Conservation (phyloP, 2,797 vertebrate species). For the Oreonectes daqikongensis region DNA sequence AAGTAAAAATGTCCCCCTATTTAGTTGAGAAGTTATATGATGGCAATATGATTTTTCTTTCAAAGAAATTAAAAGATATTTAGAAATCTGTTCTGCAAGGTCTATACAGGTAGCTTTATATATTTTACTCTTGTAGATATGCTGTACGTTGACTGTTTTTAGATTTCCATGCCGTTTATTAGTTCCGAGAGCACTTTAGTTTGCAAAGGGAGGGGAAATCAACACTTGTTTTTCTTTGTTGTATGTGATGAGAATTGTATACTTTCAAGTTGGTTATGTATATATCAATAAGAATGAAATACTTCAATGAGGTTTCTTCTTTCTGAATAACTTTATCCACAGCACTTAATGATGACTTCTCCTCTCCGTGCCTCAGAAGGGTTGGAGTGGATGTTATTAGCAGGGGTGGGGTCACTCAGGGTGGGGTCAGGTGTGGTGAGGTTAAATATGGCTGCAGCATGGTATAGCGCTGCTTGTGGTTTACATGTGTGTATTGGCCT, state of each 20-base stretch:
- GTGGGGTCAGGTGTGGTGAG: constrained; percentile 6
- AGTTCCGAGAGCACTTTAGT: constrained; percentile 69
- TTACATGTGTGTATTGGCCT: background rate
- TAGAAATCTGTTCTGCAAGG: background rate
- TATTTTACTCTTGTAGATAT: background rate
- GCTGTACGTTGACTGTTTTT: background rate
- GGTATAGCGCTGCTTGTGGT: background rate
- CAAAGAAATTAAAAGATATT: background rate
- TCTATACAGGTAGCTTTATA: constrained; percentile 9
- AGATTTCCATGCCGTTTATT: background rate
- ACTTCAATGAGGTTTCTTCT: constrained; percentile 10
- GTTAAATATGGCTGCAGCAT: constrained; percentile 6
- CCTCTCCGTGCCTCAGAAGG: background rate
- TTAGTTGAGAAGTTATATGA: background rate
- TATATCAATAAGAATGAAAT: background rate
- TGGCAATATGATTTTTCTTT: background rate
- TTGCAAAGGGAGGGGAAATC: background rate
- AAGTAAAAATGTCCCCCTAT: constrained; percentile 25
- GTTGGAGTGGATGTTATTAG: constrained; percentile 12
- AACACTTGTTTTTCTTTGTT: background rate
- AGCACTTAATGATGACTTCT: background rate
- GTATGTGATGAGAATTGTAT: constrained; percentile 1
- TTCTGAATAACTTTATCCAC: background rate
- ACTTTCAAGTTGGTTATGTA: constrained; percentile 7
- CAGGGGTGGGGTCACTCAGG: constrained; percentile 28